phyloP scores from a whole-genome alignment of 2,888 invertebrate species.

The Ochropacha duplaris region DNA sequence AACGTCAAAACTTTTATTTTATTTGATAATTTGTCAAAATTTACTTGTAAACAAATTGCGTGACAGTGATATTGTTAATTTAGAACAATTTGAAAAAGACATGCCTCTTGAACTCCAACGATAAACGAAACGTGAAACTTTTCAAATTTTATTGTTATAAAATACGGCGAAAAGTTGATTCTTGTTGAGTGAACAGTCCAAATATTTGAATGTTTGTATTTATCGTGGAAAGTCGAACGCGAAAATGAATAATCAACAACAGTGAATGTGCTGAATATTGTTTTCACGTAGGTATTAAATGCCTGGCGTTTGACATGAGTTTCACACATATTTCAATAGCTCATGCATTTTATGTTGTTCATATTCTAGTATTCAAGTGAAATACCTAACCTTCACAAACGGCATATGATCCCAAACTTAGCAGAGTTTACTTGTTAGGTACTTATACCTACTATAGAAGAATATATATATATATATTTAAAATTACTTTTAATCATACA shows the following conservation, averaged over 20 bases:
- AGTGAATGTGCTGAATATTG: slow-evolving; percentile 11
- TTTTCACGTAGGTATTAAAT: slow-evolving; percentile 2
- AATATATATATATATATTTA: no score
- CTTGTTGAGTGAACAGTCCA: slow-evolving; percentile 34
- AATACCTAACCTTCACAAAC: no score
- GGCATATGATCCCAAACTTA: no score
- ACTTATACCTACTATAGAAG: no score
- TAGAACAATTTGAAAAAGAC: slow-evolving; percentile 30
- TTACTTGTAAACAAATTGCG: slow-evolving; percentile 33
- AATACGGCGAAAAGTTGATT: slow-evolving; percentile 49
- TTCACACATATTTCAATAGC: no score
- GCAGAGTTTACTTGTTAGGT: no score
- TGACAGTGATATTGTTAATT: slow-evolving; percentile 46
- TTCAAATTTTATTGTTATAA: slow-evolving; percentile 56
- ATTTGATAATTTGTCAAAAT: slow-evolving; percentile 34
- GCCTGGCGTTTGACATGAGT: neutral
- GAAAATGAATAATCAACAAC: slow-evolving; percentile 16
- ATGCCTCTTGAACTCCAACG: slow-evolving; percentile 32
- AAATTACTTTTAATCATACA: no score
- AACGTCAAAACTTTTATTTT: slow-evolving; percentile 26
- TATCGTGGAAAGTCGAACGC: slow-evolving; percentile 16
- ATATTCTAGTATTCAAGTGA: neutral
- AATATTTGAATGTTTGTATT: slow-evolving; percentile 49
- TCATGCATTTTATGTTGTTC: no score
- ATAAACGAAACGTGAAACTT: slow-evolving; percentile 50